Conservation (phyloP, 2,797 vertebrate species). For the Lindbergichthys nudifrons region DNA sequence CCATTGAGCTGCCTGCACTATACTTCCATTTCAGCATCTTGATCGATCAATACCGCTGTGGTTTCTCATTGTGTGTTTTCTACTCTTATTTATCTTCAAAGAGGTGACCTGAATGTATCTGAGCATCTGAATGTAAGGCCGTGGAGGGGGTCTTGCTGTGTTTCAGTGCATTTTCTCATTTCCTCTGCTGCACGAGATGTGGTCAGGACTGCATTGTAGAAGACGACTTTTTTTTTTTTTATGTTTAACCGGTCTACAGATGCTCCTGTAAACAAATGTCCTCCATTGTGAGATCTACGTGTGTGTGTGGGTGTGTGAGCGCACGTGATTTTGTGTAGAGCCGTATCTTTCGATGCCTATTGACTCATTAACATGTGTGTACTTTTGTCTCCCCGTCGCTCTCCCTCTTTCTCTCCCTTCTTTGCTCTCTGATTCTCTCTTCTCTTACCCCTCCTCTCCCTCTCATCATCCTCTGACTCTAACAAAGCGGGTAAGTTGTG, state of each 20-base stretch:
- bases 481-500: slow-evolving; percentile 97
- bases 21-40: slow-evolving; percentile 78
- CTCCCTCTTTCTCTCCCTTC: slow-evolving; percentile 64
- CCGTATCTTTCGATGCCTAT: slow-evolving; percentile 57
- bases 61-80: slow-evolving; percentile 53
- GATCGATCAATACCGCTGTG: slow-evolving; percentile 62
- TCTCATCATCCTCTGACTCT: slow-evolving; percentile 92
- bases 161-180: slow-evolving; percentile 72
- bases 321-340: slow-evolving; percentile 42
- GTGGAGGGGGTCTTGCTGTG: slow-evolving; percentile 60
- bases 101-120: slow-evolving; percentile 61
- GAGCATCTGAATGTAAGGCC: slow-evolving; percentile 68
- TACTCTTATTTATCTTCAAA: background rate
- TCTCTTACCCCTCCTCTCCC: slow-evolving; percentile 67
- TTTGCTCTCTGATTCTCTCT: slow-evolving; percentile 60
- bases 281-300: slow-evolving; percentile 57
- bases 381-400: slow-evolving; percentile 94
- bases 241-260: slow-evolving; percentile 66
- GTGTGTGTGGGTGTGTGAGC: slow-evolving; percentile 34
- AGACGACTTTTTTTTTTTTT: slow-evolving; percentile 49
- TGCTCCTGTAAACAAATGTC: slow-evolving; percentile 67
- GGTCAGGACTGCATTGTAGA: slow-evolving; percentile 75
- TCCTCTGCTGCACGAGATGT: slow-evolving; percentile 78
- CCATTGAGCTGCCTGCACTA: slow-evolving; percentile 74
- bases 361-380: slow-evolving; percentile 88